These are phyloP conservation scores for Thysanoteuthis rhombus DNA, from an alignment of 2,888 invertebrate genomes.

Conservation along the genomic window DNA sequence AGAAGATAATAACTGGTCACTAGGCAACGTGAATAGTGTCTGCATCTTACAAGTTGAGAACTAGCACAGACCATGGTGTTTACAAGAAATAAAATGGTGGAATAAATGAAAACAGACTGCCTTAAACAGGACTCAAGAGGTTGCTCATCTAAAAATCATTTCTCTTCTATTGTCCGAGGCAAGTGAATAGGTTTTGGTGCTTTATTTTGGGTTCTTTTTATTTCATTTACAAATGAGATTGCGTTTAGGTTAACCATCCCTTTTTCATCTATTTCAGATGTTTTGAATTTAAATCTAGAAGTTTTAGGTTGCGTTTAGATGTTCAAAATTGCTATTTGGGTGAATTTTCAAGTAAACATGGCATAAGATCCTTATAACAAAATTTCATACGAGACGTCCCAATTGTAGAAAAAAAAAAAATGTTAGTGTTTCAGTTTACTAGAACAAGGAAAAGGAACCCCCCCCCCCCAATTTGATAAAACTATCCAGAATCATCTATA, in stretches of 20 bases:
- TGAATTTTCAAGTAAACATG: too few relatives aligned
- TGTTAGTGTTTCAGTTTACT: too few relatives aligned
- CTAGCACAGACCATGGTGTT: neutral
- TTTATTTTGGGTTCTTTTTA: neutral
- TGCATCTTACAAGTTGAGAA: neutral
- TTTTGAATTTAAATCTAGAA: too few relatives aligned
- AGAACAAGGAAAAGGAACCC: too few relatives aligned
- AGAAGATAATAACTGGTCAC: neutral
- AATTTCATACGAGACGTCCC: too few relatives aligned
- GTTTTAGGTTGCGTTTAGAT: too few relatives aligned
- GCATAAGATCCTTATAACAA: too few relatives aligned
- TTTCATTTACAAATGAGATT: neutral
- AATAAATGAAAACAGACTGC: neutral
- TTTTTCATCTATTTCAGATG: neutral
- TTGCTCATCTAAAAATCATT: neutral
- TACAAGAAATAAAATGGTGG: neutral
- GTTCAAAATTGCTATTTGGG: too few relatives aligned
- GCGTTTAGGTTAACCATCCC: neutral
- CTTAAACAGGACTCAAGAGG: neutral
- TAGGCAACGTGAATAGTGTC: neutral
- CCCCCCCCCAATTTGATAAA: too few relatives aligned
- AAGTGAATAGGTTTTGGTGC: neutral
- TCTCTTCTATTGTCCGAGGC: neutral
- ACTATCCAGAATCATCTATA: too few relatives aligned
- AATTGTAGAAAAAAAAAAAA: too few relatives aligned